Conservation (phyloP, 2,888 invertebrate species). For the Clanis bilineata region DNA sequence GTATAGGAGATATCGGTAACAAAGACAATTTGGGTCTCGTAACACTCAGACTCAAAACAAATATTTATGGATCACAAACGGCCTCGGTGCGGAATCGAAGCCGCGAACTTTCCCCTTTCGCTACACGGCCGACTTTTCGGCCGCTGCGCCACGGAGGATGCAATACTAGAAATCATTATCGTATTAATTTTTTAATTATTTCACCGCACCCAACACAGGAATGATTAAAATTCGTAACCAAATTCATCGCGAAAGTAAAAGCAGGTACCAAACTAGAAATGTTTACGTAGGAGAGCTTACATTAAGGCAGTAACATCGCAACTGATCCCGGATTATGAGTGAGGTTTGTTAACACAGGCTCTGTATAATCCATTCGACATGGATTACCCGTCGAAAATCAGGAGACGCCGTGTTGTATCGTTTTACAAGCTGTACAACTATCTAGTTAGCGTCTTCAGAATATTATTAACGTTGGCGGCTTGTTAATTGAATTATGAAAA, state of each 20-base stretch:
- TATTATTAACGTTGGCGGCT: background rate
- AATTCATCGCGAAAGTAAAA: background rate
- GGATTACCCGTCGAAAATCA: constrained; percentile 6
- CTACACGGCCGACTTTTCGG: too few species aligned
- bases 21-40: too few species aligned
- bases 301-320: constrained; percentile 9
- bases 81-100: too few species aligned
- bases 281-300: constrained; percentile 8
- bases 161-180: too few species aligned
- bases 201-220: too few species aligned
- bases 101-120: too few species aligned
- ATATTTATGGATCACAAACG: too few species aligned
- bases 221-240: too few species aligned
- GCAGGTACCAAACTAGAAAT: background rate
- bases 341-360: constrained; percentile 17
- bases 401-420: background rate
- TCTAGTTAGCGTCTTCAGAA: background rate
- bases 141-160: too few species aligned
- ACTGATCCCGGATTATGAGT: constrained; percentile 13
- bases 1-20: too few species aligned
- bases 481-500: background rate
- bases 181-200: too few species aligned
- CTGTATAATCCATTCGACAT: constrained; percentile 15
- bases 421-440: background rate
- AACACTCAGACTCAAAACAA: too few species aligned